phyloP scores from a whole-genome alignment of 2,113 vertebrate genomes.

The Parotia lawesii region DNA sequence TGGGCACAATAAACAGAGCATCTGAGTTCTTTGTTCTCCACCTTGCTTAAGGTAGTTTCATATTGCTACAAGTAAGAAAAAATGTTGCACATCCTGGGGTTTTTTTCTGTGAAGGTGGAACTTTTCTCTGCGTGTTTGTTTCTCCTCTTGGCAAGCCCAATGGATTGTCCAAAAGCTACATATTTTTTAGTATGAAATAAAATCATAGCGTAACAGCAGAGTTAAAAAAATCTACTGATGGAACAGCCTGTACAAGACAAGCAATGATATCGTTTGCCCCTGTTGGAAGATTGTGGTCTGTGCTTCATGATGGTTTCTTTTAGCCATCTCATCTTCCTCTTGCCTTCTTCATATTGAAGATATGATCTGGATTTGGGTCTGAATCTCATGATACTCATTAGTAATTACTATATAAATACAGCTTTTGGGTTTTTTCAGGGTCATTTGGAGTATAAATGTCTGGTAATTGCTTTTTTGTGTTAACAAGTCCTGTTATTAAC shows the following conservation, averaged over 20 bases:
- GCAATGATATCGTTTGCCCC: accelerated
- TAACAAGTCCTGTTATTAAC: not conserved
- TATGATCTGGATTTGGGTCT: not conserved
- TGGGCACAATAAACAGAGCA: not conserved
- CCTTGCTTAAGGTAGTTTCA: not conserved
- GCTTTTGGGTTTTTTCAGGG: not conserved
- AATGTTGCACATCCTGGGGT: accelerated
- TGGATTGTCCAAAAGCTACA: not conserved
- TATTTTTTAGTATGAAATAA: not conserved
- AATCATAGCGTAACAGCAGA: not conserved
- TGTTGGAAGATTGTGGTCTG: not conserved
- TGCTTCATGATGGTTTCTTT: not conserved
- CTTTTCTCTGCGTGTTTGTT: not conserved
- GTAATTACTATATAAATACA: not conserved
- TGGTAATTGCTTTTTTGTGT: not conserved
- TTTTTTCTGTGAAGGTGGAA: not conserved
- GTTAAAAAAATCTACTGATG: not conserved
- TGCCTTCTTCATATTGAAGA: not conserved
- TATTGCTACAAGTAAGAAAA: not conserved
- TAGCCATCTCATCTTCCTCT: not conserved
- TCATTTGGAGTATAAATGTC: not conserved
- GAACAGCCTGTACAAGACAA: not conserved
- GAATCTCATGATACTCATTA: not conserved
- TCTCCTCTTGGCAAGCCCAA: accelerated
- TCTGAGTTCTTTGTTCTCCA: not conserved